Base-by-base conservation (phyloP, 2,113 vertebrate genomes). In the Nesospiza acunhae region DNA sequence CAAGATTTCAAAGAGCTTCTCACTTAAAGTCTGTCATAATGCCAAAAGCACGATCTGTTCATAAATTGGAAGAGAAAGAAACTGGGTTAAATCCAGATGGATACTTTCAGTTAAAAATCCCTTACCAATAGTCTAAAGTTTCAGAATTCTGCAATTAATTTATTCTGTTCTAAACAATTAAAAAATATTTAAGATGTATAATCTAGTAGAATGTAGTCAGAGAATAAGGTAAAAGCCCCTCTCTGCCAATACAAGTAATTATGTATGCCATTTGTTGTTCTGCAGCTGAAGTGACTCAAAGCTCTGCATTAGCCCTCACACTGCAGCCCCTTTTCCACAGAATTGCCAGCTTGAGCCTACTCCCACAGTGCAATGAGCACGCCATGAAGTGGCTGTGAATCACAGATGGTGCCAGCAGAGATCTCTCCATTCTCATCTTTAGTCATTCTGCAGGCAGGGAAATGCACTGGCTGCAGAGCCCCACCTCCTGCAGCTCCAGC, bases 371-470 rank as follows among this genome's bases (percentile, higher is more conserved):
- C 89, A 85, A 55, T 2, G 11, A 96, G 90, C 84, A 84, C 2
- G 55, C 93, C 93, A 91, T 87, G 86, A 96, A 95, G 93, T 93
- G 95, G 91, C 92, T 94, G 80, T 83, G 94, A 96, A 91, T 85
- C 95, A 93, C 95, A 97, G 94, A 96, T 92, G 93, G 94, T 86
- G 72, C 93, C 94, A 94, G 94, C 79, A 95, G 84, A 95, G 92
- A 78, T 92, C 83, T 58, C 75, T 33, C 84, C 84, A 83, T 80
- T 91, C 89, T 92, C 90, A 68, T 89, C 92, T 92, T 93, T 80
- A 96, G 92, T 91, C 95, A 96, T 89, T 91, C 92, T 75, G 92
- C 93, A 95, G 88, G 84, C 95, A 95, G 63, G 53, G 62, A 93
- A 91, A 75, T 20, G 88, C 91, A 59, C 6, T 53, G 70, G 94